phyloP scores from a whole-genome alignment of 2,797 vertebrate species.

The Muraenolepis orangiensis region DNA sequence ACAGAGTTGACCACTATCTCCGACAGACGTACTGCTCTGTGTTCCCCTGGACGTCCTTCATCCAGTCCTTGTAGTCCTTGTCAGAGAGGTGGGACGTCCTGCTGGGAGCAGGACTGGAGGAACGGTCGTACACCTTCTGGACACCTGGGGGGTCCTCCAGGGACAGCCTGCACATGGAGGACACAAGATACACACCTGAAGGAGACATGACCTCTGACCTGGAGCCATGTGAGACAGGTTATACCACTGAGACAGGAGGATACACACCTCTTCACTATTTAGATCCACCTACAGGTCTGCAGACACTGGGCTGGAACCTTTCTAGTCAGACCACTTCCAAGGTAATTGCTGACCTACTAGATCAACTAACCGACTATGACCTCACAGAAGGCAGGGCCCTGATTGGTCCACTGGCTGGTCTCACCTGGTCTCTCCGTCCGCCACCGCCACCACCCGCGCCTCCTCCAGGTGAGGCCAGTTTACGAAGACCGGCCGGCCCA shows the following conservation, averaged over 20 bases:
- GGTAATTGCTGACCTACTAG: too few species aligned
- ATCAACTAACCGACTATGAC: too few species aligned
- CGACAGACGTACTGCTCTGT: conserved; percentile 84
- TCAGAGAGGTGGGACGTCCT: conserved; percentile 82
- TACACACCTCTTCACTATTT: too few species aligned
- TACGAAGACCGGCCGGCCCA: conserved; percentile 88
- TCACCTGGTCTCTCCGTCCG: conserved; percentile 91
- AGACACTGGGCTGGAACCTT: too few species aligned
- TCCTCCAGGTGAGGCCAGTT: conserved; percentile 99
- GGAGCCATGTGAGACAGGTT: too few species aligned
- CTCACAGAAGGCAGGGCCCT: too few species aligned
- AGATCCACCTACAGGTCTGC: too few species aligned
- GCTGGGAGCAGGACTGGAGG: conserved; percentile 77
- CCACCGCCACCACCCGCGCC: conserved; percentile 87
- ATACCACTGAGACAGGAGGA: too few species aligned
- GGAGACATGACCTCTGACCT: too few species aligned
- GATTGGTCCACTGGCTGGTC: conserved; percentile 21
- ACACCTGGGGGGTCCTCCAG: conserved; percentile 83
- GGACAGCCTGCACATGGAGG: conserved; percentile 73
- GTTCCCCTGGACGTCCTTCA: conserved; percentile 90
- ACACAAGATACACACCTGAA: too few species aligned
- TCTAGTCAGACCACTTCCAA: too few species aligned
- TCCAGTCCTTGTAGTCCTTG: conserved; percentile 87
- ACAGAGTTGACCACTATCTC: too few species aligned
- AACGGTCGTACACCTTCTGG: conserved; percentile 80